These are phyloP conservation scores for Vimba vimba DNA, from an alignment of 2,113 vertebrate species.

Conservation along the genomic window DNA sequence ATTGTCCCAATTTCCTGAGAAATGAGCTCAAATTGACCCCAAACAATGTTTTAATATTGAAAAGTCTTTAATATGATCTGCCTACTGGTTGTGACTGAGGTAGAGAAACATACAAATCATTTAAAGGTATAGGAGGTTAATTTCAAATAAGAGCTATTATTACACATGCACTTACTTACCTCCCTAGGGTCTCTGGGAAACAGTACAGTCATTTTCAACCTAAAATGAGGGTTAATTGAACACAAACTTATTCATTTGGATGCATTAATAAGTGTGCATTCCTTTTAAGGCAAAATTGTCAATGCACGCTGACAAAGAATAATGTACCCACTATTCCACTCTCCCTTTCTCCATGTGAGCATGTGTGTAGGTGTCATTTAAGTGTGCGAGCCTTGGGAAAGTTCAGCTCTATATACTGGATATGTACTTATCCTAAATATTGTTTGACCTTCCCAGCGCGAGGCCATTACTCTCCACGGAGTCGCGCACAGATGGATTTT, in stretches of 20 bases:
- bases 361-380: slow-evolving; percentile 37
- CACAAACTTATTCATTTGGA: slow-evolving; percentile 2
- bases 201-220: not conserved
- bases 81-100: not conserved
- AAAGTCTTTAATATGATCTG: not conserved
- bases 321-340: slow-evolving; percentile 11
- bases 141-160: not conserved
- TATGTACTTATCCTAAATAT: slow-evolving; percentile 74
- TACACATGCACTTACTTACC: not conserved
- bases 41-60: not conserved
- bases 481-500: slow-evolving; percentile 72
- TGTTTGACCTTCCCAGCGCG: slow-evolving; percentile 70
- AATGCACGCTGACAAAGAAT: slow-evolving; percentile 19
- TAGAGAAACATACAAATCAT: not conserved
- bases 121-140: not conserved
- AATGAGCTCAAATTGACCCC: not conserved
- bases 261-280: not conserved
- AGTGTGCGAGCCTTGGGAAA: slow-evolving; percentile 52
- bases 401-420: slow-evolving; percentile 61
- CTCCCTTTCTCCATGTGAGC: slow-evolving; percentile 5
- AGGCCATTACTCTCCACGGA: slow-evolving; percentile 71
- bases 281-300: slow-evolving; percentile 21
- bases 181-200: not conserved
- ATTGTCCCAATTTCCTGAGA: not conserved
- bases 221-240: not conserved